These are phyloP conservation scores for Phrixothrix hirtus DNA, from an alignment of 2,888 invertebrate species.

Conservation along the genomic window DNA sequence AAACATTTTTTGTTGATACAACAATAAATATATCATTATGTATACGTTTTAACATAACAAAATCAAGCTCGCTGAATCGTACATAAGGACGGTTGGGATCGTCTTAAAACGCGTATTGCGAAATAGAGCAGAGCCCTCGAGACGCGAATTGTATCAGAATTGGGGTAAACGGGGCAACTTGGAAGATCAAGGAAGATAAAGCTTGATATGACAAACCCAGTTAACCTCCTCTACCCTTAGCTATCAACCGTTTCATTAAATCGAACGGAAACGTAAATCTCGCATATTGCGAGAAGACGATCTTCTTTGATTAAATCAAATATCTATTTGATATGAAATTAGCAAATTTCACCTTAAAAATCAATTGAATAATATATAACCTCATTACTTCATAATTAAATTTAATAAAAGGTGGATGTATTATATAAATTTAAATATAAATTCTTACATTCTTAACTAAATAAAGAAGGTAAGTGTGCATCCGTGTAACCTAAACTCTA, in stretches of 20 bases:
- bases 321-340: slow-evolving; percentile 4
- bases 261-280: slow-evolving; percentile 21
- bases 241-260: slow-evolving; percentile 24
- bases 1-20: not conserved
- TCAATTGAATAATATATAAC: no score
- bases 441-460: slow-evolving; percentile 8
- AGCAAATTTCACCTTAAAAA: no score
- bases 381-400: no score
- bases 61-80: slow-evolving; percentile 14
- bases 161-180: slow-evolving; percentile 28
- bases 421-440: slow-evolving; percentile 11
- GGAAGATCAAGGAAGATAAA: slow-evolving; percentile 26
- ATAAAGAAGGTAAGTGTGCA: slow-evolving; percentile 1
- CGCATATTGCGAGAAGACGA: slow-evolving; percentile 4
- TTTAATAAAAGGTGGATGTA: no score
- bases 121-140: slow-evolving; percentile 23
- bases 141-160: slow-evolving; percentile 22
- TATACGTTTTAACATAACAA: slow-evolving; percentile 14
- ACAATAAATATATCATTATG: slow-evolving; percentile 10
- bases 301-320: slow-evolving; percentile 8
- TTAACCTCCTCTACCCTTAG: slow-evolving; percentile 20
- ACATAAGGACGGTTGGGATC: slow-evolving; percentile 13
- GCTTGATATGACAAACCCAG: slow-evolving; percentile 28
- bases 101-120: slow-evolving; percentile 20
- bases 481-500: slow-evolving; percentile 9